Evolutionary conservation across 2,797 vertebrate species (phyloP), one percentile per base, ranked within the genome.

Genomic region (Dryobates pubescens): DNA sequence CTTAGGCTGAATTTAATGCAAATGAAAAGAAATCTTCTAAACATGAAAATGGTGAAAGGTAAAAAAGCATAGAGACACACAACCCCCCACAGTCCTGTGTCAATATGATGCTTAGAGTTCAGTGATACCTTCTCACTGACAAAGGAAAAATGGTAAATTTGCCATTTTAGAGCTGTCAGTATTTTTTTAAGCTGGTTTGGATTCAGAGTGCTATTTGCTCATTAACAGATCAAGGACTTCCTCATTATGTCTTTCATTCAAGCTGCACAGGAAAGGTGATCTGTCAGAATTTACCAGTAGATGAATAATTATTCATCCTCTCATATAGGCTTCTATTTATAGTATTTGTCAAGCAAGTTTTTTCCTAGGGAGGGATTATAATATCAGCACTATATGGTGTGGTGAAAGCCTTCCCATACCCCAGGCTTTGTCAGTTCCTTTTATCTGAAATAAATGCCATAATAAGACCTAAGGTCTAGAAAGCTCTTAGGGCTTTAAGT

Each of bases 201-300:
- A 78, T 88, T 91, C 90, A 80, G 62, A 82, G 62, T 63, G 81
- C 12, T 63, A 22, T 90, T 90, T 88, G 62, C 41, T 65, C 26
- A 54, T 92, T 94, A 93, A 63, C 58, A 86, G 76, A 89, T 94
- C 63, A 91, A 91, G 80, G 62, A 74, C 61, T 70, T 92, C 67
- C 71, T 92, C 86, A 88, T 92, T 64, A 82, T 58, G 74, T 82
- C 69, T 85, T 88, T 91, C 74, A 81, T 41, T 89, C 56, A 82
- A 78, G 43, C 70, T 94, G 56, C 38, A 49, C 26, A 78, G 69
- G 67, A 86, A 93, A 71, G 73, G 76, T 49, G 61, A 56, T 93
- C 70, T 85, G 76, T 78, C 75, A 92, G 75, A 91, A 91, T 88
- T 94, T 75, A 90, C 87, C 73, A 86, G 59, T 45, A 79, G 82